Conservation (phyloP, 1,140 invertebrate genomes). For the Pachypsylla venusta region DNA sequence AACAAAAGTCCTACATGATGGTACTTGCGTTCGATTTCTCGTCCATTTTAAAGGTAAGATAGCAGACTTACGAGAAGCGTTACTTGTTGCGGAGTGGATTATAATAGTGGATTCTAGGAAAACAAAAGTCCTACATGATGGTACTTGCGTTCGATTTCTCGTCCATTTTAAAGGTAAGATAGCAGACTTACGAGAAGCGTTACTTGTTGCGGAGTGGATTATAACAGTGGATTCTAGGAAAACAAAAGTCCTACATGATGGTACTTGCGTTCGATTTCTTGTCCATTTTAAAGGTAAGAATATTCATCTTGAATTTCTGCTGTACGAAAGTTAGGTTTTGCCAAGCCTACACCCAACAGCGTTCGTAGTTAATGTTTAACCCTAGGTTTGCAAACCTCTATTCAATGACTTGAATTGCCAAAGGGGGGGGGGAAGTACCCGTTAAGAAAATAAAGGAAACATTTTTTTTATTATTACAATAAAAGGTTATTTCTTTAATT, state of each 20-base stretch:
- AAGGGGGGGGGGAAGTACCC: too few species aligned
- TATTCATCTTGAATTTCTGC: too few species aligned
- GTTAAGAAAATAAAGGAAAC: too few species aligned
- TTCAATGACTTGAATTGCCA: too few species aligned
- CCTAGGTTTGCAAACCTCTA: too few species aligned
- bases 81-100: constrained; percentile 82
- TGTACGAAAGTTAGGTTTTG: too few species aligned
- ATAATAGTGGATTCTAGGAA: constrained; percentile 65
- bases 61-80: constrained; percentile 60
- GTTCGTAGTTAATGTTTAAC: too few species aligned
- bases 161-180: constrained; percentile 63
- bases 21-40: constrained; percentile 71
- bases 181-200: constrained; percentile 59
- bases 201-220: constrained; percentile 83
- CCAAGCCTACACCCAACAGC: too few species aligned
- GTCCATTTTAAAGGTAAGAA: constrained; percentile 65
- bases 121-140: constrained; percentile 57
- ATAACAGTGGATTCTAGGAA: constrained; percentile 65
- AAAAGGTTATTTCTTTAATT: too few species aligned
- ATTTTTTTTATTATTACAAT: too few species aligned
- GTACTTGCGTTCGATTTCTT: constrained; percentile 71
- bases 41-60: constrained; percentile 63
- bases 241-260: constrained; percentile 57
- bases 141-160: constrained; percentile 71
- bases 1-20: constrained; percentile 57